Conservation (phyloP, 2,797 vertebrate species). For the Toxotes lorentzi region DNA sequence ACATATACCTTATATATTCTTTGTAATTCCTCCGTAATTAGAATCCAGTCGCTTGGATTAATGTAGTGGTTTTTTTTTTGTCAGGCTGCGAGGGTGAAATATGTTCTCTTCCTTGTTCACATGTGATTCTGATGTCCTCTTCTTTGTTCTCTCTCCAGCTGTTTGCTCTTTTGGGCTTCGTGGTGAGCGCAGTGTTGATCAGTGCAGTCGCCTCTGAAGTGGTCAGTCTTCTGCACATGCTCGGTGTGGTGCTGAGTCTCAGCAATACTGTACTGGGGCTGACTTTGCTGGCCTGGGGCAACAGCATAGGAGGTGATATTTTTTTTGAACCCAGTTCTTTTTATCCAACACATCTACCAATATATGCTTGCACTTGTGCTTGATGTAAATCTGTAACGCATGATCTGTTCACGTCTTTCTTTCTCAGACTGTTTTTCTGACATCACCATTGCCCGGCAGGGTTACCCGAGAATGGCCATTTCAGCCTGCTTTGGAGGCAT, state of each 20-base stretch:
- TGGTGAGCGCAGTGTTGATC: conserved; percentile 95
- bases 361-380: neutral
- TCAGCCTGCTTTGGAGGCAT: conserved; percentile 98
- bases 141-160: conserved; percentile 76
- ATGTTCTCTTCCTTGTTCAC: neutral
- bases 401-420: neutral
- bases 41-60: neutral
- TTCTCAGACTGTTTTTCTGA: conserved; percentile 93
- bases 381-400: neutral
- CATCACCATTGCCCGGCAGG: conserved; percentile 94
- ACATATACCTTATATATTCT: neutral
- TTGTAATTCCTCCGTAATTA: neutral
- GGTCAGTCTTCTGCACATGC: conserved; percentile 92
- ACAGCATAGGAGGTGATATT: conserved; percentile 93
- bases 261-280: conserved; percentile 97
- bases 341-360: neutral
- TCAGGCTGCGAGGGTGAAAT: neutral
- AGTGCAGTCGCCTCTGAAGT: conserved; percentile 91
- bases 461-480: conserved; percentile 98
- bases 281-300: conserved; percentile 97
- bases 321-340: neutral
- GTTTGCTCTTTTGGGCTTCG: conserved; percentile 93
- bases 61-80: neutral
- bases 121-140: neutral
- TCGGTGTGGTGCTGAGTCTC: conserved; percentile 91